A percentile compares a stretch with the other conserved stretches of the same genome.
Conservation (phyloP, 1,140 invertebrate species). For the Chlorops oryzae region DNA sequence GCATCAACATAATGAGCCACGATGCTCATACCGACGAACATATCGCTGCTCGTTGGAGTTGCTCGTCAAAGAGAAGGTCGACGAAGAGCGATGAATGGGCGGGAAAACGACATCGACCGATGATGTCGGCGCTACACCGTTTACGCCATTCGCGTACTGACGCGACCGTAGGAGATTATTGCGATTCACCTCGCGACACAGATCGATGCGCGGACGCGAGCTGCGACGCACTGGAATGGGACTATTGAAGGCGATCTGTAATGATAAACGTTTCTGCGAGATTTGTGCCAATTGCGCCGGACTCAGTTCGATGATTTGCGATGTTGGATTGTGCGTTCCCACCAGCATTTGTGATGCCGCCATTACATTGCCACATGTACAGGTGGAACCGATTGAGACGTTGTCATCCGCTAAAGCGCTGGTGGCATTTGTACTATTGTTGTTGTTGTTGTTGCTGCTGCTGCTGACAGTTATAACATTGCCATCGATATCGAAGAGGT, state of each 20-base stretch:
- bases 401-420: constrained; percentile 8
- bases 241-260: constrained; percentile 45
- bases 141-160: constrained; percentile 29
- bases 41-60: constrained; percentile 37
- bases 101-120: constrained; percentile 10
- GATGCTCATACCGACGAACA: constrained; percentile 37
- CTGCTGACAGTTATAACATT: constrained; percentile 21
- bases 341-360: neutral
- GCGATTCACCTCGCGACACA: constrained; percentile 20
- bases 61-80: constrained; percentile 27
- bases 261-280: constrained; percentile 42
- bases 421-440: constrained; percentile 17
- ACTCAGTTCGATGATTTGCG: constrained; percentile 38
- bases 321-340: neutral
- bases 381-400: constrained; percentile 9
- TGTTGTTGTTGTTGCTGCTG: constrained; percentile 18
- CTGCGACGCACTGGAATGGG: constrained; percentile 32
- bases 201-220: constrained; percentile 23
- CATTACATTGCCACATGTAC: constrained; percentile 10
- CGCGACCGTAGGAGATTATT: constrained; percentile 40
- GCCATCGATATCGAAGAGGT: constrained; percentile 7
- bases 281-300: constrained; percentile 40
- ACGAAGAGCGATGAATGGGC: constrained; percentile 34
- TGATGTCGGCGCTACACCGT: neutral
- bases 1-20: constrained; percentile 40